Conservation (phyloP, 2,888 invertebrate genomes). For the Lucinisca nassula region DNA sequence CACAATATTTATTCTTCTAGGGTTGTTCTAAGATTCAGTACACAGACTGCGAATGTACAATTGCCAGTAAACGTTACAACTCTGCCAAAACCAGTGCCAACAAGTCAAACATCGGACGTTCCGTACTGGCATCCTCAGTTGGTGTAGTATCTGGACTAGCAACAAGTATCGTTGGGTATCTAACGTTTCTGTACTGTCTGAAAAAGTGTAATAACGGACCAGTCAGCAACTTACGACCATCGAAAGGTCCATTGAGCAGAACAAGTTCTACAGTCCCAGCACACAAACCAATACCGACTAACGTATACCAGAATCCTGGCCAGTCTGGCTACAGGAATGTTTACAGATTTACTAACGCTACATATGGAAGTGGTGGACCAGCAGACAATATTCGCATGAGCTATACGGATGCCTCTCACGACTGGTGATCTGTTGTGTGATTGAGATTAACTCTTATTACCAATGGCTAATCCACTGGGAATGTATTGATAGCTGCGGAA, state of each 20-base stretch:
- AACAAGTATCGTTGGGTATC: background rate
- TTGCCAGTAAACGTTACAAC: background rate
- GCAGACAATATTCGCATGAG: background rate
- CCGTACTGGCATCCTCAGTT: background rate
- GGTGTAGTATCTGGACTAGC: background rate
- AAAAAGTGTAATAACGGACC: background rate
- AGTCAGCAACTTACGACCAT: background rate
- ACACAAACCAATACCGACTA: background rate
- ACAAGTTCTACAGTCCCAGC: background rate
- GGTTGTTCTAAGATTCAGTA: background rate
- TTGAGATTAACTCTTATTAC: too few species aligned
- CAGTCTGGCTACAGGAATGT: conserved; percentile 2
- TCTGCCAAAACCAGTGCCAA: background rate
- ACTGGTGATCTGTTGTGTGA: too few species aligned
- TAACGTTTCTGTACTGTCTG: background rate
- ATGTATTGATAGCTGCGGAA: too few species aligned
- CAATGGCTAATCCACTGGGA: too few species aligned
- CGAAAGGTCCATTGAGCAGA: background rate
- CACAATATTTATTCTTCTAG: background rate
- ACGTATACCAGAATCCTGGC: background rate
- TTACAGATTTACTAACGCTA: background rate
- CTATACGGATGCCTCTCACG: background rate
- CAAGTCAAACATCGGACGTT: background rate
- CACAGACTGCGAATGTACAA: background rate
- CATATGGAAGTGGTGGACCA: background rate